Evolutionary conservation across 2,797 vertebrate genomes (phyloP).

Genomic region (Tragelaphus eurycerus): DNA sequence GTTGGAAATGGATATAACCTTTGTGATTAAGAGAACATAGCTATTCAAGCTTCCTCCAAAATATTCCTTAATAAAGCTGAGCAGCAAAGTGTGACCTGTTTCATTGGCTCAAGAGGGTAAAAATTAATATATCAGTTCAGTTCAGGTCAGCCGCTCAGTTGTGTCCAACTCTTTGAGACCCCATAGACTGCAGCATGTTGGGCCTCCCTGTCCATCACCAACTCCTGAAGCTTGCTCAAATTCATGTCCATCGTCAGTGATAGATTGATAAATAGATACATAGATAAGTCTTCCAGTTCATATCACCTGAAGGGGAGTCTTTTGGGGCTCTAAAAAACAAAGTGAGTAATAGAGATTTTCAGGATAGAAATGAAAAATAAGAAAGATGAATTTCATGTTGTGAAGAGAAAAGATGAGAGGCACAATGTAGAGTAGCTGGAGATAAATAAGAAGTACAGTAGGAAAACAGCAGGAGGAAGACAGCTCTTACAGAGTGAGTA

Average conservation of each 20-base stretch:
- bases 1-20: neutral
- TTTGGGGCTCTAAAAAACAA: neutral
- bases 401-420: conserved; percentile 12
- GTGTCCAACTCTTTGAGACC: neutral
- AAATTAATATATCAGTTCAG: neutral
- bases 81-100: neutral
- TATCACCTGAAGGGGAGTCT: neutral
- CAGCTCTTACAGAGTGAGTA: neutral
- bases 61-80: neutral
- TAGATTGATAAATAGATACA: neutral
- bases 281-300: neutral
- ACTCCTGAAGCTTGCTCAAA: neutral
- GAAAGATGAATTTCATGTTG: neutral
- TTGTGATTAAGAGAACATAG: neutral
- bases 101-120: neutral
- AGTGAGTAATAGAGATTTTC: neutral
- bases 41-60: neutral
- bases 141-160: neutral
- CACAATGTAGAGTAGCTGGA: neutral
- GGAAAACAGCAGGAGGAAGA: conserved; percentile 9
- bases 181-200: neutral
- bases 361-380: conserved; percentile 3
- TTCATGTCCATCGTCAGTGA: neutral
- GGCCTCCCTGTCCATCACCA: neutral
- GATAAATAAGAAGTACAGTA: neutral